Percentiles rank a stretch among this genome's conserved stretches.
phyloP scores from a whole-genome alignment of 2,113 vertebrate genomes.

The Heteronetta atricapilla region DNA sequence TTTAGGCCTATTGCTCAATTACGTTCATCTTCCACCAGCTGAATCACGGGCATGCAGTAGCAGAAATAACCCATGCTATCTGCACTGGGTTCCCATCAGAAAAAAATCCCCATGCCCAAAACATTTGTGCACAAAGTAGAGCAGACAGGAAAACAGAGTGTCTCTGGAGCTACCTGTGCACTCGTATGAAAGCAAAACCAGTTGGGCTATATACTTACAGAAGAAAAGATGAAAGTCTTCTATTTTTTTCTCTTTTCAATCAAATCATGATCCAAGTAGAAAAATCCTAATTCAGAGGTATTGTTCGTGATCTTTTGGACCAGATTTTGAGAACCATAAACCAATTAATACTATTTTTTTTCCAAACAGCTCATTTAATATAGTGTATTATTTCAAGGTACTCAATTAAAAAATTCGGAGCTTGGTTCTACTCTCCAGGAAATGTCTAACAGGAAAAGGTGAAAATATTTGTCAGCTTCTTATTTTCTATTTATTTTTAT shows the following conservation, averaged over 20 bases:
- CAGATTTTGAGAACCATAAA: not conserved
- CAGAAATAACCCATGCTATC: not conserved
- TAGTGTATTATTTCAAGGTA: not conserved
- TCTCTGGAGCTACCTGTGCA: not conserved
- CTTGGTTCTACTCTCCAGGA: not conserved
- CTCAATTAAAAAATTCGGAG: not conserved
- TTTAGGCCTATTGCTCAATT: not conserved
- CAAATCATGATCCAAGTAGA: not conserved
- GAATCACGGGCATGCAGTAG: not conserved
- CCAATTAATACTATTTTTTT: not conserved
- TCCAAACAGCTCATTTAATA: not conserved
- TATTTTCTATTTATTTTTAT: not conserved
- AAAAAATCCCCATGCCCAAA: not conserved
- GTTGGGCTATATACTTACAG: not conserved
- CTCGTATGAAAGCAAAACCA: not conserved
- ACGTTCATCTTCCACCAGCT: rapidly evolving
- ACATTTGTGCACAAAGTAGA: not conserved
- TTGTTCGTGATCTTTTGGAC: not conserved
- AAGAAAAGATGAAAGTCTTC: not conserved
- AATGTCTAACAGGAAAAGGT: not conserved
- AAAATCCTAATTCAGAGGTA: not conserved
- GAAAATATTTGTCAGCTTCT: not conserved
- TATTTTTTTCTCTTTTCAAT: not conserved
- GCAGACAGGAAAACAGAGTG: not conserved
- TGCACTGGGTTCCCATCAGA: not conserved